Conservation (phyloP, 2,888 invertebrate genomes). For the Allophyes oxyacanthae region DNA sequence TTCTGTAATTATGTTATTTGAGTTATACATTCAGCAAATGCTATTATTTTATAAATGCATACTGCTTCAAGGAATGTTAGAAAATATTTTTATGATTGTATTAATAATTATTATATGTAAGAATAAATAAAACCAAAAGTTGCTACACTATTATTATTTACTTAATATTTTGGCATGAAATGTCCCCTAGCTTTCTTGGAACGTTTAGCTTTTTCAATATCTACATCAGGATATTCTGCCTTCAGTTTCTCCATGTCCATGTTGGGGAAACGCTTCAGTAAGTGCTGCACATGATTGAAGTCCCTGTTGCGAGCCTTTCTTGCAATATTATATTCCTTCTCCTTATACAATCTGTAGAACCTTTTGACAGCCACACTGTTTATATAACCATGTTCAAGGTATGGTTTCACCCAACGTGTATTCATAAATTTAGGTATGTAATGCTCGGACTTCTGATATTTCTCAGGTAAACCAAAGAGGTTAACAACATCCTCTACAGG, state of each 20-base stretch:
- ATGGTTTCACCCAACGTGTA: constrained; percentile 89
- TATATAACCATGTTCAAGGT: constrained; percentile 86
- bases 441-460: constrained; percentile 90
- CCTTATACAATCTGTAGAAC: constrained; percentile 89
- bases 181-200: constrained; percentile 90
- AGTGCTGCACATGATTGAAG: constrained; percentile 91
- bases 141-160: constrained; percentile 37
- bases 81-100: constrained; percentile 1
- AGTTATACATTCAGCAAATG: too few species aligned
- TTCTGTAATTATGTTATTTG: too few species aligned
- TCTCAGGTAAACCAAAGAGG: constrained; percentile 90
- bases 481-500: constrained; percentile 90
- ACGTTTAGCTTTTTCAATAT: constrained; percentile 91
- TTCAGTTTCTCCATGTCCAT: constrained; percentile 92
- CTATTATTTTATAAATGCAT: background rate
- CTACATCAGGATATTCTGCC: constrained; percentile 93
- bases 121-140: constrained; percentile 28
- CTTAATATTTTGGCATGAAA: constrained; percentile 84
- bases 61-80: background rate
- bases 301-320: constrained; percentile 90
- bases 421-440: constrained; percentile 92
- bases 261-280: constrained; percentile 93
- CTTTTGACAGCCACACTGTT: constrained; percentile 90
- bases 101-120: constrained; percentile 12
- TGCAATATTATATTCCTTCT: constrained; percentile 90